Evolutionary conservation across 2,113 vertebrate species (phyloP).

Genomic region (Sialia sialis): DNA sequence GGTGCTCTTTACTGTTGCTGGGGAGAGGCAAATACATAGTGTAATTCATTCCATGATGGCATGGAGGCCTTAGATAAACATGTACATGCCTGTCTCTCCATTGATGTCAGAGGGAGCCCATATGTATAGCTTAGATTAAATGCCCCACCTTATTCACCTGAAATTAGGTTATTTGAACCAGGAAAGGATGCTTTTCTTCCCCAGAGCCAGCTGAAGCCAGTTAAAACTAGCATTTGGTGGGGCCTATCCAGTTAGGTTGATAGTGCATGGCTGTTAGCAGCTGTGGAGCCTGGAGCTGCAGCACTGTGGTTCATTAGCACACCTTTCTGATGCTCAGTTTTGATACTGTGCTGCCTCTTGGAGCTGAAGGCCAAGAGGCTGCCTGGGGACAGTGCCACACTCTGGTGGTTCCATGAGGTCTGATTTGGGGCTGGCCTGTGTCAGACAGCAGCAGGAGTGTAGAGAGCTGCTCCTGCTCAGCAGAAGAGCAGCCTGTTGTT

Average conservation of each 20-base stretch:
- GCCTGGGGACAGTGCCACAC: background rate
- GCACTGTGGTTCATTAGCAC: background rate
- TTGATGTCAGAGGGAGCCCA: background rate
- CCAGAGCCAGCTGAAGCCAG: background rate
- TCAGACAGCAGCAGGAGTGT: background rate
- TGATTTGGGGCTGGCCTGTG: background rate
- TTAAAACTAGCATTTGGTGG: background rate
- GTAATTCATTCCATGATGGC: background rate
- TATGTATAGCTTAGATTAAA: background rate
- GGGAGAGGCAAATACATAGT: background rate
- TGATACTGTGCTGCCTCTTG: background rate
- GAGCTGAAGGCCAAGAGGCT: background rate
- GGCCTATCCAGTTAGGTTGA: background rate
- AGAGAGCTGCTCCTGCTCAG: background rate
- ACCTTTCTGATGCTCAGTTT: background rate
- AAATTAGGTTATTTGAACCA: background rate
- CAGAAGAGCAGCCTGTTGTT: background rate
- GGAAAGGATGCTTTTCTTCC: background rate
- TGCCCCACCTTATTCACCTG: background rate
- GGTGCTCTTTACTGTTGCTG: background rate
- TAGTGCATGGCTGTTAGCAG: background rate
- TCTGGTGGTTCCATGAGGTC: fast-evolving
- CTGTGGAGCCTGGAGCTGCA: background rate
- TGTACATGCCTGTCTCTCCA: background rate
- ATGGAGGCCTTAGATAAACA: background rate